phyloP scores from a whole-genome alignment of 2,797 vertebrate genomes.

The Vultur gryphus region DNA sequence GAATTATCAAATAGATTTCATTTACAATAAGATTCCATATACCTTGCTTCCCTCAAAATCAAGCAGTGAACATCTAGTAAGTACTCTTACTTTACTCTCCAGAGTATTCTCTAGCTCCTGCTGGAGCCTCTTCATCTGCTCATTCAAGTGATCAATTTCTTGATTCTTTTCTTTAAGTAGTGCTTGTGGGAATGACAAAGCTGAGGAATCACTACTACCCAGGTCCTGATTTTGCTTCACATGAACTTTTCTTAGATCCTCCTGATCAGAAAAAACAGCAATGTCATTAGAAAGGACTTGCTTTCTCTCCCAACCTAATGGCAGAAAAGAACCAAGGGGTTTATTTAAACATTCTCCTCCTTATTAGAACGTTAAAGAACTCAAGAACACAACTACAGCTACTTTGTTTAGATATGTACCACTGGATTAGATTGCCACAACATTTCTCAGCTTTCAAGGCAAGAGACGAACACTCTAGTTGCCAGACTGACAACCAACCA shows the following conservation, averaged over 20 bases:
- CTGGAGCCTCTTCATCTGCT: conserved; percentile 79
- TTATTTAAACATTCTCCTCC: not conserved
- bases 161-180: conserved; percentile 88
- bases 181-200: conserved; percentile 76
- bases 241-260: conserved; percentile 18
- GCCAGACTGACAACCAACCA: not conserved
- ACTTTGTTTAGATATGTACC: not conserved
- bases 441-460: not conserved
- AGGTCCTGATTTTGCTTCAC: not conserved
- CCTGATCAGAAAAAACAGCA: not conserved
- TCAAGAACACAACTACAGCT: not conserved
- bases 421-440: not conserved
- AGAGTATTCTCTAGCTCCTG: conserved; percentile 66
- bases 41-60: not conserved
- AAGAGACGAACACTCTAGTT: not conserved
- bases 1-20: not conserved
- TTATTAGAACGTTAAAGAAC: not conserved
- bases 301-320: not conserved
- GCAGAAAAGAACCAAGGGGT: not conserved
- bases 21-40: not conserved
- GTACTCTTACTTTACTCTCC: conserved; percentile 70
- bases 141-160: conserved; percentile 84
- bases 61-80: not conserved
- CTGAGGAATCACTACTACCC: not conserved
- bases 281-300: not conserved